Evolutionary conservation across 2,797 vertebrate genomes (phyloP).

Genomic region (Alosa sapidissima): DNA sequence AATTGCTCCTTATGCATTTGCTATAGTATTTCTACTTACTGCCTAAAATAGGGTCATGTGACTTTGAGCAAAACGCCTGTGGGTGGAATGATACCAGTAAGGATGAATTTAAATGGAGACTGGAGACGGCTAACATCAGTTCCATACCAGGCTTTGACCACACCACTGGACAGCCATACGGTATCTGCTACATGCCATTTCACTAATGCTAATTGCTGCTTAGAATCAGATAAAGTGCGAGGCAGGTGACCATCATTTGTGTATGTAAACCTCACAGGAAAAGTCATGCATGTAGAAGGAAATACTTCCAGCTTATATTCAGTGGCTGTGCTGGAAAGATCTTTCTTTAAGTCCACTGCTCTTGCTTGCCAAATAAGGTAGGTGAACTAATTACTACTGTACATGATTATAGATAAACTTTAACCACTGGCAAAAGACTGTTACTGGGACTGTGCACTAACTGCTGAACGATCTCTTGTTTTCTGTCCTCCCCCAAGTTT

Average conservation of each 20-base stretch:
- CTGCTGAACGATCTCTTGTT: neutral
- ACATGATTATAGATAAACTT: neutral
- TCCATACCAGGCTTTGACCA: slow-evolving; percentile 70
- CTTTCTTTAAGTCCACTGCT: slow-evolving; percentile 52
- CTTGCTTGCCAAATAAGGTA: slow-evolving; percentile 75
- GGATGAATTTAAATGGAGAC: slow-evolving; percentile 56
- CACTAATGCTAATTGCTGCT: neutral
- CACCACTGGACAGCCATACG: slow-evolving; percentile 63
- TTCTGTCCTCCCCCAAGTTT: slow-evolving; percentile 65
- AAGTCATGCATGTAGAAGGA: slow-evolving; percentile 67
- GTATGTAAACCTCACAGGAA: slow-evolving; percentile 57
- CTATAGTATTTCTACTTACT: neutral
- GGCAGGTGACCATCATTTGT: neutral
- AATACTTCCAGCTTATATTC: rapidly evolving
- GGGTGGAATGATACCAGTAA: slow-evolving; percentile 65
- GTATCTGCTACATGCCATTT: slow-evolving; percentile 53
- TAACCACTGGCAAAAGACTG: too few species aligned
- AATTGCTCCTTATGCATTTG: neutral
- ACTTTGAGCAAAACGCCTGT: slow-evolving; percentile 72
- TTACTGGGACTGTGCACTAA: neutral
- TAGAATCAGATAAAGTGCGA: neutral
- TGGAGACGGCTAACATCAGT: slow-evolving; percentile 69
- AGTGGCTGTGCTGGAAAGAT: slow-evolving; percentile 58
- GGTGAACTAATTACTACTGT: neutral
- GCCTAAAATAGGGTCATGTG: slow-evolving; percentile 61